Base-by-base conservation (phyloP, 2,113 vertebrate genomes). In the Menidia beryllina region DNA sequence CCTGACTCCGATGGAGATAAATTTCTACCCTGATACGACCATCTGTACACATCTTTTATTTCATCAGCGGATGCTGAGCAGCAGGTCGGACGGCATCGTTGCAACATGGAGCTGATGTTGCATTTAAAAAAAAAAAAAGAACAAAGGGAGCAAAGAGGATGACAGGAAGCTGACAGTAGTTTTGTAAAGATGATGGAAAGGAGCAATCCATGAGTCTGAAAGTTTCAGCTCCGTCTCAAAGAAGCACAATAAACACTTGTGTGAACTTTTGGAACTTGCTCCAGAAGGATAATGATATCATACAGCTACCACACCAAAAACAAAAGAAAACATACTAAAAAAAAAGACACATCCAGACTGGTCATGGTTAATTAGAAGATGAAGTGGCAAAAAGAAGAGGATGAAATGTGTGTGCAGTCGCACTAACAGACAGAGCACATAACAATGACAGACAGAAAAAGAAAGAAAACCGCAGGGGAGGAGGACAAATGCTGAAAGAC, bases 401-500 rank as follows among this genome's bases (percentile, higher is more conserved):
- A 21, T 23, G 30, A 74, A 68, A 24, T 48, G 17, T 1, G 39
- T 15, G 45, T 50, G 49, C 24, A 55, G 21, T 2, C 19, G 25
- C 17, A 17, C 26, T 54, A 27, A 39, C 51, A 69, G 41, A 45
- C 8, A 25, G 47, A 34, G 65, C 6, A 30, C 17, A 60, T 4
- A 7, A 41, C 59, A 65, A 20, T 12, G 23, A 68, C 23, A 21
- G 45, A 66, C 23, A 17, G 73, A 41, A 7, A 24, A 19, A 36
- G 68, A 47, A 0, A n/a, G 67, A 45, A 62, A 71, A 17, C 19
- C 1, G 15, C 62, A 8, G 27, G 63, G 63, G 62, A 79, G 62
- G 49, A 67, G 57, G 43, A 75, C 30, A 55, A 68, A 58, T 55
- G 41, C 41, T 34, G 53, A 49, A 51, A 50, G 53, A 69, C 69